phyloP scores from a whole-genome alignment of 35 echinoderm and acorn worm genomes.

The Acanthaster planci region DNA sequence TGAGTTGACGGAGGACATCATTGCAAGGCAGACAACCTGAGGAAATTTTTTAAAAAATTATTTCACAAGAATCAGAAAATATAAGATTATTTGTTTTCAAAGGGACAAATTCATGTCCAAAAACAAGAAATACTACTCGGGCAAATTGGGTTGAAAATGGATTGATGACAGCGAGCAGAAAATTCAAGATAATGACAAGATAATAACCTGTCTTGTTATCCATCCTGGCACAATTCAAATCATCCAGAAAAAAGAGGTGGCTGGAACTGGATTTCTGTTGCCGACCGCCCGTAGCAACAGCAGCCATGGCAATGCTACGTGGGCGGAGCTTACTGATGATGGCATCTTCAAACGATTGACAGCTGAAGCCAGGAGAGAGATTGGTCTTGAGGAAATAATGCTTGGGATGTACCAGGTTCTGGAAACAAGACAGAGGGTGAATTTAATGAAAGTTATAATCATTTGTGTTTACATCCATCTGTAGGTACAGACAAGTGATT shows the following conservation, averaged over 20 bases:
- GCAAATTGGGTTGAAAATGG: not conserved
- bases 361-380: slow-evolving; percentile 64
- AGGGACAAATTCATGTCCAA: not conserved
- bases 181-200: not conserved
- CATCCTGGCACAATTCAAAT: slow-evolving; percentile 62
- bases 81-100: not conserved
- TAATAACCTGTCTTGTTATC: slow-evolving; percentile 66
- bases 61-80: not conserved
- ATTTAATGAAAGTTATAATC: not conserved
- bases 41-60: not conserved
- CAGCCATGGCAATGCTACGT: slow-evolving; percentile 47
- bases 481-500: no score
- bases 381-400: slow-evolving; percentile 69
- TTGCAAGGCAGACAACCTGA: slow-evolving; percentile 73
- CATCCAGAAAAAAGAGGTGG: slow-evolving; percentile 81
- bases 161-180: not conserved
- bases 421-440: slow-evolving; percentile 19
- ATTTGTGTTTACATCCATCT: not conserved
- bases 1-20: slow-evolving; percentile 77
- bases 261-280: not conserved
- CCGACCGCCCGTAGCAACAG: slow-evolving; percentile 32
- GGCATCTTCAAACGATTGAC: slow-evolving; percentile 64
- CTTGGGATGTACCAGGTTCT: slow-evolving; percentile 90
- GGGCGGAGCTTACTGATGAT: slow-evolving; percentile 71
- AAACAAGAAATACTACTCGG: slow-evolving; percentile 66